Evolutionary conservation across 2,113 vertebrate species (phyloP), one percentile per base, ranked within the genome.

Genomic region (Xiphias gladius): DNA sequence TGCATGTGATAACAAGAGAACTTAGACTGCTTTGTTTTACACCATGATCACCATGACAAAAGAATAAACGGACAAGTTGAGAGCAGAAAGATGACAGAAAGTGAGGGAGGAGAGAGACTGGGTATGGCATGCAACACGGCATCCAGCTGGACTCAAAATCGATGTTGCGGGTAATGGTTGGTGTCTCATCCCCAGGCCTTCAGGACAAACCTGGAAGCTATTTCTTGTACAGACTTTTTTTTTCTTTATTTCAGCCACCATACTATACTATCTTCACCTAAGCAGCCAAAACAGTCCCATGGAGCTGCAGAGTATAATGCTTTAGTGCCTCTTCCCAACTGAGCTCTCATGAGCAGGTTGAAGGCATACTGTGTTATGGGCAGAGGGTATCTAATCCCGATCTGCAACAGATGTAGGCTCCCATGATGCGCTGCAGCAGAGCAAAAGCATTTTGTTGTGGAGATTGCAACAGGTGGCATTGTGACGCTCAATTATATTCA

Each of bases 301-400:
- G n/a, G 26, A 52, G 12, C 22, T 37, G 24, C 7, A 73, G 9
- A 61, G 13, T 0, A 24, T 32, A 39, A 58, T 32, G 48, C 64
- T 73, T 66, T 20, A 37, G 68, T 39, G 58, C 28, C 35, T 80
- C 52, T 55, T 73, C 7, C 7, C 17, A 19, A 22, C 83, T 83
- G 62, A 64, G 80, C 43, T 67, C 28, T 57, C 24, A 59, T 65
- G 26, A 62, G 50, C 39, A 72, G 77, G 73, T 55, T 80, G 37
- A 24, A 66, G 62, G 13, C 68, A 46, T 0, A 73, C 72, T 66
- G 72, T 41, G 46, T 35, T 26, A 22, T 52, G 65, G 73, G 80
- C 59, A 85, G 26, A 80, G 10, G 59, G 16, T 62, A 55, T 43
- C 80, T 72, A 73, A 57, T 57, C 9, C 26, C n/a, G 64, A 12